Base-by-base conservation (phyloP, 2,113 vertebrate species). In the Albula goreensis region DNA sequence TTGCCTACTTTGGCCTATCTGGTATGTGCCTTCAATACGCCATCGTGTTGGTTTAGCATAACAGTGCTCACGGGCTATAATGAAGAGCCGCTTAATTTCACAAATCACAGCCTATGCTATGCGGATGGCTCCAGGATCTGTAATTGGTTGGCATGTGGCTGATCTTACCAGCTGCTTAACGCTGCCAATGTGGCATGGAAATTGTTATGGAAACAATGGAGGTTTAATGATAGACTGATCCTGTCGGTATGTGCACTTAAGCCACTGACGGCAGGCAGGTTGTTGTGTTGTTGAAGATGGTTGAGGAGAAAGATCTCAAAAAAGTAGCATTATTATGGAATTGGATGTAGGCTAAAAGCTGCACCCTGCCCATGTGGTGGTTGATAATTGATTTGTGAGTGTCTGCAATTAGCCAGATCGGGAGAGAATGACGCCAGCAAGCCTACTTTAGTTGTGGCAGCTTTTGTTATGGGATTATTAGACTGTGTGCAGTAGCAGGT, bases 341-440 rank as follows among this genome's bases (percentile, higher is more conserved):
- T 50, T 77, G 22, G 50, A 84, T 84, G 77, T 77, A 53, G 52
- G 25, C 51, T 41, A 77, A 77, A 63, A 78, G 25, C 70, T 74
- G 31, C 22, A 8, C 41, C 50, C 52, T 49, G 74, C 3, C 50
- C 50, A 1, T 12, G 70, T 49, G 50, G 49, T 56, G 48, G 78
- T 56, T 85, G 17, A 22, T 88, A 88, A 90, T 90, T 87, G 85
- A 86, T 86, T 88, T 82, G 85, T 83, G 86, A 90, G 82, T 50
- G 53, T 56, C 84, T 41, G n/a, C 83, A 85, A 77, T 79, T 51
- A 84, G 51, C 57, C 84, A 53, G 85, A 22, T 25, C 77, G 12
- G 80, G 25, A 7, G 48, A 56, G 84, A 25, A 53, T 82, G 79
- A 84, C 15, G 31, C 9, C 74, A 63, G 41, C 22, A 1, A 25